Evolutionary conservation across 2,797 vertebrate genomes (phyloP).

Genomic region (Tapera naevia): DNA sequence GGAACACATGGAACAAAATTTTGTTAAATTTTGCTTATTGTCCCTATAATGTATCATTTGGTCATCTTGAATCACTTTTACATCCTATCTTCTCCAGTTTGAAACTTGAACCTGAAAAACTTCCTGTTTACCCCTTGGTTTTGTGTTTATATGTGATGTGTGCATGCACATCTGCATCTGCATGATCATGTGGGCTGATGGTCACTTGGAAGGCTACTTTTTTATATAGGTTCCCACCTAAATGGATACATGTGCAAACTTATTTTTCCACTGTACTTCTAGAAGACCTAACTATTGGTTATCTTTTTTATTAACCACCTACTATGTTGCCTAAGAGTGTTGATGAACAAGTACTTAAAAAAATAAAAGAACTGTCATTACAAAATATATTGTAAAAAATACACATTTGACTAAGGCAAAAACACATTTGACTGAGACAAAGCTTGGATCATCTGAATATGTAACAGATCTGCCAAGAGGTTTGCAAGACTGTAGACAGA

Average conservation of each 20-base stretch:
- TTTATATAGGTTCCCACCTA: neutral
- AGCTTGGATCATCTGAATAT: neutral
- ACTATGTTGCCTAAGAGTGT: neutral
- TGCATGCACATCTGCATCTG: neutral
- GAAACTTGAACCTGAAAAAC: neutral
- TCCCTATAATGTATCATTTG: neutral
- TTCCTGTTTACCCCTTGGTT: neutral
- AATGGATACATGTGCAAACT: neutral
- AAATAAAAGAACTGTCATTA: neutral
- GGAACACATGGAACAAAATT: neutral
- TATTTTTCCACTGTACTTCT: neutral
- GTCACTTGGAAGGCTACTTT: neutral
- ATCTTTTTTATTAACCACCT: neutral
- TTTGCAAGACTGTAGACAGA: neutral
- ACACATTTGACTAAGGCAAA: neutral
- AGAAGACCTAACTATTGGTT: neutral
- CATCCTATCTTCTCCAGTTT: neutral
- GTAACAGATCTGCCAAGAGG: neutral
- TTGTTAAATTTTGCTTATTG: neutral
- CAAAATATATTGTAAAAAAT: neutral
- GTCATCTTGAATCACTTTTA: neutral
- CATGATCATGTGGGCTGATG: accelerated
- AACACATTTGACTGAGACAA: neutral
- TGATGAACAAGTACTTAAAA: neutral
- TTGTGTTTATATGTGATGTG: neutral